These are phyloP conservation scores for Lasioglossum pauxillum DNA, from an alignment of 2,888 invertebrate genomes.

Conservation along the genomic window DNA sequence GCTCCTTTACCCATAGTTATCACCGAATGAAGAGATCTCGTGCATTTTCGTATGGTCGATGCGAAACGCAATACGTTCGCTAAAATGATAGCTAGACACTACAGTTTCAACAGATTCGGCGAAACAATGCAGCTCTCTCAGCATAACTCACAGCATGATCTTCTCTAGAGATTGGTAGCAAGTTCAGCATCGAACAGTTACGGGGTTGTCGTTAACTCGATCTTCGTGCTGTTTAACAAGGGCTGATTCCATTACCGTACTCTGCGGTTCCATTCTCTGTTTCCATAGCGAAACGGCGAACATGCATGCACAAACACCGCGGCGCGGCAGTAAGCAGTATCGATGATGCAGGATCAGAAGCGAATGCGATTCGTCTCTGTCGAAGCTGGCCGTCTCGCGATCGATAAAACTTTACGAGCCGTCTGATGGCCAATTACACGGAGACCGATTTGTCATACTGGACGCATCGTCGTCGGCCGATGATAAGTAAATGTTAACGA, in stretches of 20 bases:
- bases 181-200: constrained; percentile 3
- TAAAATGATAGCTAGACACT: neutral
- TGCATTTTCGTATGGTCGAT: neutral
- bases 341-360: constrained; percentile 34
- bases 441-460: constrained; percentile 58
- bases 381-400: constrained; percentile 11
- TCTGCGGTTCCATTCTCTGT: constrained; percentile 3
- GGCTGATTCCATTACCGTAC: constrained; percentile 6
- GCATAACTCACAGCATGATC: neutral
- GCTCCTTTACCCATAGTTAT: neutral
- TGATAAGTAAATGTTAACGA: constrained; percentile 52
- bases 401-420: constrained; percentile 58
- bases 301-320: neutral
- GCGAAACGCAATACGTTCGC: neutral
- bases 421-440: constrained; percentile 38
- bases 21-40: neutral
- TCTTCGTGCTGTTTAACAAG: constrained; percentile 12
- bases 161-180: neutral
- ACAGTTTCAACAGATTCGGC: neutral
- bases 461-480: constrained; percentile 28
- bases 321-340: constrained; percentile 12
- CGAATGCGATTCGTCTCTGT: constrained; percentile 29
- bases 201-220: constrained; percentile 4
- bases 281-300: neutral
- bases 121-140: neutral